Evolutionary conservation across 2,113 vertebrate genomes (phyloP), one percentile per base, ranked within the genome.

Genomic region (Rallus limicola): DNA sequence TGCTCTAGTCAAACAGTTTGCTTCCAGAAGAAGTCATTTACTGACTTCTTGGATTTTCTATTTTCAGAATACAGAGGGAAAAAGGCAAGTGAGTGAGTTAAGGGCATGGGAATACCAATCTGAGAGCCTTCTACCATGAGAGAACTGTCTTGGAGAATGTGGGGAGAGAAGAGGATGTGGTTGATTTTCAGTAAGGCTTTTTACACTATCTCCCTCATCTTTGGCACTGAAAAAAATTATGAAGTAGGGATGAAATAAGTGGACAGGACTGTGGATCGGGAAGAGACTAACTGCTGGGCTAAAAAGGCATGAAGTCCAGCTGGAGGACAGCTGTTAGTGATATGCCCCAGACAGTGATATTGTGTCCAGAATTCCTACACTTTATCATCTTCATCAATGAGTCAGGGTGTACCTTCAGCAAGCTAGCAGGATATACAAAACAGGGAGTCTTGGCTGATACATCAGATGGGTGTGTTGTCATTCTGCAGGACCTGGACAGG

Each of bases 331-430:
- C 10, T 56, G 21, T 18, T 36, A 53, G 13, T 17, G 15, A 52
- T 46, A 14, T 44, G 6, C 25, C 18, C 18, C 36, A 78, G 48
- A 52, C 1, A 0, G 1, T 46, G 20, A 13, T 5, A 4, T 33
- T 46, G 21, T 4, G 20, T 42, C 11, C 48, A 59, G 18, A 26
- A 64, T 14, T 36, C 34, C 13, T n/a, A 21, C 10, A 18, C 28
- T 34, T 19, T 24, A 62, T 11, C 10, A 5, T 42, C 26, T 78
- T 56, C 14, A 31, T 1, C 53, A 18, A 28, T 29, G 16, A 29
- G 9, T 62, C 34, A 60, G 5, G 2, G 8, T 63, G 14, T 18
- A 16, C 7, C 9, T 16, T 60, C 38, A 80, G 44, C 15, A 67
- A 16, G 13, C 29, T 55, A n/a, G 8, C 13, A 64, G 38, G 20